Evolutionary conservation across 1,140 invertebrate genomes (phyloP).

Genomic region (Orchesella cincta): DNA sequence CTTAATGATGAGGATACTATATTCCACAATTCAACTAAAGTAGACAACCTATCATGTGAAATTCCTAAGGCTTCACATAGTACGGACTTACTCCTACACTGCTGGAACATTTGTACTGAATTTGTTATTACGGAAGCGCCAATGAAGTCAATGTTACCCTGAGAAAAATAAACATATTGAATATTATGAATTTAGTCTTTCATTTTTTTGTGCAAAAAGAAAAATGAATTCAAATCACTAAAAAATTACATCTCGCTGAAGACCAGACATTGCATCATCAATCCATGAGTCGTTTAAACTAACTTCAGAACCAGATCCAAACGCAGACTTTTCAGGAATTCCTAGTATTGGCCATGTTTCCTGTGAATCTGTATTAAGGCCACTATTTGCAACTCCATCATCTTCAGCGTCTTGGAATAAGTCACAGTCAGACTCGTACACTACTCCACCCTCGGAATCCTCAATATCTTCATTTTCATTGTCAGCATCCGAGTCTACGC

Average conservation of each 20-base stretch:
- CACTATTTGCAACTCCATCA: not conserved
- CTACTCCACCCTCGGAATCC: not conserved
- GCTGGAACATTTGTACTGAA: conserved; percentile 22
- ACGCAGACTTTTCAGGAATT: not conserved
- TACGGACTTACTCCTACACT: not conserved
- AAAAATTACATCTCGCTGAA: not conserved
- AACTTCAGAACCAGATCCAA: not conserved
- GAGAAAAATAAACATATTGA: conserved; percentile 18
- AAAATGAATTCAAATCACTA: not conserved
- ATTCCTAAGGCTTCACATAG: conserved; percentile 26
- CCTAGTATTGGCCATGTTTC: too few relatives aligned
- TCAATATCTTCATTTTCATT: not conserved
- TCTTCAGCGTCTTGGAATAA: not conserved
- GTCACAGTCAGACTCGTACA: not conserved
- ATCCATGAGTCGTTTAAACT: not conserved
- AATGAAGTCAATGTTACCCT: conserved; percentile 19
- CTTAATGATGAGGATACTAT: conserved; percentile 17
- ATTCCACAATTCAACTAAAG: conserved; percentile 32
- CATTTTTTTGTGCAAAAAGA: not conserved
- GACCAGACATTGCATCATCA: not conserved
- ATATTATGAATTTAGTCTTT: not conserved
- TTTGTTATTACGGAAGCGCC: not conserved
- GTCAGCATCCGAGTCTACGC: too few relatives aligned
- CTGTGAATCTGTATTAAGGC: not conserved
- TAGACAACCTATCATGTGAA: conserved; percentile 35